Evolutionary conservation across 2,797 vertebrate genomes (phyloP).

Genomic region (Ptychobarbus kaznakovi): DNA sequence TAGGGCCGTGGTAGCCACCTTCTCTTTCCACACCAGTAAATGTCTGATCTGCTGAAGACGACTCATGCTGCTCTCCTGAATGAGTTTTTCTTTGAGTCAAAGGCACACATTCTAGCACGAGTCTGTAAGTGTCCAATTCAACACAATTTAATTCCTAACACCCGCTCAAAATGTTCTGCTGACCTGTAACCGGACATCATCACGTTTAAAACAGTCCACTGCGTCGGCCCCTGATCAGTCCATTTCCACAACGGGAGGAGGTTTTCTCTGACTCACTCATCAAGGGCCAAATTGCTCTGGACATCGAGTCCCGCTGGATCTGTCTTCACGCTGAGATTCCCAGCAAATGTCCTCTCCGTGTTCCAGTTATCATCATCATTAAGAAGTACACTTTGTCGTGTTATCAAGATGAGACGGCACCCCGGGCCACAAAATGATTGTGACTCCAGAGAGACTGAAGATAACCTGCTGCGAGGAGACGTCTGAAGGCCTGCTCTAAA

Average conservation of each 20-base stretch:
- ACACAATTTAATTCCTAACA: constrained; percentile 23
- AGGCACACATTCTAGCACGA: not conserved
- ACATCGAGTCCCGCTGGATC: constrained; percentile 4
- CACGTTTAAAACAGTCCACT: not conserved
- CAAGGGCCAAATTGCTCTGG: not conserved
- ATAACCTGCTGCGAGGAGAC: constrained; percentile 1
- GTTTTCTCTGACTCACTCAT: constrained; percentile 2
- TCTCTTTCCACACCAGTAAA: not conserved
- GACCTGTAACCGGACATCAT: not conserved
- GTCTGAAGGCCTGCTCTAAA: not conserved
- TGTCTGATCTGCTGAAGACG: not conserved
- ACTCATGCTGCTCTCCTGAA: not conserved
- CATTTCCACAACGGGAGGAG: not conserved
- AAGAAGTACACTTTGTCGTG: constrained; percentile 25
- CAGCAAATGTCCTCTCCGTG: constrained; percentile 41
- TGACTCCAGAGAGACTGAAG: constrained; percentile 23
- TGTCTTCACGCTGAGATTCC: constrained; percentile 31
- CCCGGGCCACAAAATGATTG: constrained; percentile 21
- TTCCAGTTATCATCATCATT: constrained; percentile 35
- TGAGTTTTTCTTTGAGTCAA: not conserved
- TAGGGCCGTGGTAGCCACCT: too few relatives aligned
- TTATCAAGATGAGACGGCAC: constrained; percentile 19
- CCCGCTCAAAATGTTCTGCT: not conserved
- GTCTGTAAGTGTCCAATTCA: not conserved
- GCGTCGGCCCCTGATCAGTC: not conserved